phyloP scores from a whole-genome alignment of 53 echinoderm and acorn worm species.

The Luidia sarsii region DNA sequence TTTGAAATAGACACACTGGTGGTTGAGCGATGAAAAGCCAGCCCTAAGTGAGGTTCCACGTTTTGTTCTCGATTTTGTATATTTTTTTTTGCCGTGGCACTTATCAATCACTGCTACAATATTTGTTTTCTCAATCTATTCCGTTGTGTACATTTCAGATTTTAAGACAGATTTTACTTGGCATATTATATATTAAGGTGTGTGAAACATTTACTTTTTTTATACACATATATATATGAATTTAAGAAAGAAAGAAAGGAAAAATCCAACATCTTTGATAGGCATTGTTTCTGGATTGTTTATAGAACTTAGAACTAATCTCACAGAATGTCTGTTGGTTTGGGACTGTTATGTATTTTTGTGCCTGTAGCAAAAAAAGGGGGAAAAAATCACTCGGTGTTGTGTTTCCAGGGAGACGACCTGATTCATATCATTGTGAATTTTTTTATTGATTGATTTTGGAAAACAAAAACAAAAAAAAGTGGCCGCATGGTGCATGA shows the following conservation, averaged over 20 bases:
- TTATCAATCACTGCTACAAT: slow-evolving; percentile 3
- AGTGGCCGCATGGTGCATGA: too few species aligned
- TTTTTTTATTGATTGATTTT: too few species aligned
- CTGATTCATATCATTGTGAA: too few species aligned
- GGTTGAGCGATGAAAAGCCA: too few species aligned
- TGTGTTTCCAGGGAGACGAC: too few species aligned
- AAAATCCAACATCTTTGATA: slow-evolving; percentile 5
- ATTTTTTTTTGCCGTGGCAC: slow-evolving; percentile 1
- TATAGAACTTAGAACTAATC: slow-evolving; percentile 24
- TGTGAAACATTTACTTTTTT: slow-evolving; percentile 37
- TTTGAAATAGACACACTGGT: too few species aligned
- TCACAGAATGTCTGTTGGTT: background rate
- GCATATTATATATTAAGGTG: slow-evolving; percentile 48
- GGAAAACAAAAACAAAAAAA: too few species aligned
- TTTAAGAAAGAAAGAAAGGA: too few species aligned
- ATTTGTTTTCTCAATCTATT: slow-evolving; percentile 28
- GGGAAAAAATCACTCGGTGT: too few species aligned
- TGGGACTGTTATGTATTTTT: slow-evolving; percentile 30
- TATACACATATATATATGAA: too few species aligned
- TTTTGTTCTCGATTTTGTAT: background rate
- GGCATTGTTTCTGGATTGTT: slow-evolving; percentile 32
- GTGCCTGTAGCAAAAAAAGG: slow-evolving; percentile 43
- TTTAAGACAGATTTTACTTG: slow-evolving; percentile 37
- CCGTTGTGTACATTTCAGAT: slow-evolving; percentile 52
- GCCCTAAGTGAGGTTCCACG: too few species aligned